Base-by-base conservation (phyloP, 2,113 vertebrate species). In the Nanger granti region DNA sequence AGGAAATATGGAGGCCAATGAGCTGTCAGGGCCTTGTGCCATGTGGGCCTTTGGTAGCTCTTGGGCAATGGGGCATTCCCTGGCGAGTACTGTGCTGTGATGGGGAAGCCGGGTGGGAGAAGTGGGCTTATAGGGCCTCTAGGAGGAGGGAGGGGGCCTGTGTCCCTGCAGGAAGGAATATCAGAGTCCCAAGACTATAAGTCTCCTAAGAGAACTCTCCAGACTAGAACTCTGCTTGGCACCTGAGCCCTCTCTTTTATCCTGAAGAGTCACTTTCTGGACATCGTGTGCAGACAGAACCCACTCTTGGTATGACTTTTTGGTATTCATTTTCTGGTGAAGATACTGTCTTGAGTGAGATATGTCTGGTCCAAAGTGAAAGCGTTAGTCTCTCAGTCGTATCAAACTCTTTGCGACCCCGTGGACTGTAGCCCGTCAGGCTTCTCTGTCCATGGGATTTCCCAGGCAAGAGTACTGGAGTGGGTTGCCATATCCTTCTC, bases 1-100 rank as follows among this genome's bases (percentile, higher is more conserved):
- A 96, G 80, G 88, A 93, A 80, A 47, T 60, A n/a, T 89, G 69
- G 92, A 95, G 52, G n/a, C 96, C 76, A 57, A 82, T 76, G 89
- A 92, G 82, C 83, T 47, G 6, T 76, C 79, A 54, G 89, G 57
- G 73, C 86, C 57, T 86, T 69, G 44, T 89, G 79, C 91, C 90
- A 62, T 37, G 87, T 92, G 84, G 52, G 54, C 55, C n/a, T 96
- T 80, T 41, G 41, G 37, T 20, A 86, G 64, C n/a, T 94, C 88
- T 97, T 80, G 89, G 54, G 95, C 94, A 96, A 73, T 44, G 76
- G 44, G 17, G 34, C 49, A 62, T 90, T 92, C 66, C 62, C 29
- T 66, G n/a, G 59, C 41, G 55, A 87, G 86, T 85, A 18, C 34
- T 80, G 57, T 26, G 22, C 57, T 84, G 5, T 80, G 34, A 82